Evolutionary conservation across 2,113 vertebrate genomes (phyloP).

Genomic region (Pseudorasbora parva): DNA sequence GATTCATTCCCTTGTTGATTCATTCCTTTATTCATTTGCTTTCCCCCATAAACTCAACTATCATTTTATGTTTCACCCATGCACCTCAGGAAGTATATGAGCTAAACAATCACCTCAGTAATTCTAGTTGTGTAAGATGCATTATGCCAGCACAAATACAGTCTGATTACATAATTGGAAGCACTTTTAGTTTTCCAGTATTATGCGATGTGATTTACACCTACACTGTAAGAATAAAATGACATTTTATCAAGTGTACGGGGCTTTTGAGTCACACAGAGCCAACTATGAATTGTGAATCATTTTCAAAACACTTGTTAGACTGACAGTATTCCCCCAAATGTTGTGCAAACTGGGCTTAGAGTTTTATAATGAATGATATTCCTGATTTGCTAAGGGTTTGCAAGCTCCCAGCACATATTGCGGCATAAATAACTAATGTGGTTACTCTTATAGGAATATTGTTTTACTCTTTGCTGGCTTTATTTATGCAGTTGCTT

Average conservation of each 20-base stretch:
- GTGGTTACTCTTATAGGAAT: not conserved
- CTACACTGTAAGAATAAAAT: not conserved
- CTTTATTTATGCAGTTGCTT: not conserved
- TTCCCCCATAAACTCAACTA: not conserved
- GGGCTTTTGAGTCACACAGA: not conserved
- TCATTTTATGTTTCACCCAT: not conserved
- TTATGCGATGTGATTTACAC: conserved; percentile 17
- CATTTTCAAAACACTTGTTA: not conserved
- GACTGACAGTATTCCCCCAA: not conserved
- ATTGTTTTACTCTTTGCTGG: not conserved
- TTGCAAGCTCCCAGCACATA: not conserved
- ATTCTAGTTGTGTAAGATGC: conserved; percentile 13
- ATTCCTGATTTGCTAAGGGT: not conserved
- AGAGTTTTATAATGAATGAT: not conserved
- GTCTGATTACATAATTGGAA: not conserved
- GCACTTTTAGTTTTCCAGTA: not conserved
- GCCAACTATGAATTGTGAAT: not conserved
- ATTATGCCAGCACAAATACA: conserved; percentile 10
- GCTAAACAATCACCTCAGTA: conserved; percentile 15
- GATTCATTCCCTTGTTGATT: not conserved
- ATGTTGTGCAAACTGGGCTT: not conserved
- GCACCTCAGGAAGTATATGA: not conserved
- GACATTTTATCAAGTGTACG: not conserved
- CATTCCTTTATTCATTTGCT: not conserved
- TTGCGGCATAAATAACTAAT: not conserved